These are phyloP conservation scores for Sycophila texana DNA, from an alignment of 2,888 invertebrate genomes.

Conservation along the genomic window DNA sequence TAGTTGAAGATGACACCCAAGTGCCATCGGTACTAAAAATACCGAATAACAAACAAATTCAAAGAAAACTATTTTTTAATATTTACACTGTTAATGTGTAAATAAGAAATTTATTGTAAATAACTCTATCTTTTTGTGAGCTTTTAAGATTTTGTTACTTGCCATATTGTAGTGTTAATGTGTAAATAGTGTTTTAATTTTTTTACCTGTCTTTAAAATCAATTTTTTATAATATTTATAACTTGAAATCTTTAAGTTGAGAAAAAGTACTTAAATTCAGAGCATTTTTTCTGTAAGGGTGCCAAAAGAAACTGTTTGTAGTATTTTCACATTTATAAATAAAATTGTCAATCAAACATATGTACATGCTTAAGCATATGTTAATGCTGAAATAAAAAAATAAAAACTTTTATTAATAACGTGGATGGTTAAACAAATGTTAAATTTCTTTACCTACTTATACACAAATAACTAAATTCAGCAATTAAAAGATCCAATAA, in stretches of 20 bases:
- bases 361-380: not conserved
- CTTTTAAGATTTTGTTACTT: constrained; percentile 19
- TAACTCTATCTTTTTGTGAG: constrained; percentile 29
- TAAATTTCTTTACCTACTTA: too few species aligned
- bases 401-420: too few species aligned
- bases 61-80: constrained; percentile 47
- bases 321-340: not conserved
- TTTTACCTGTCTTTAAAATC: constrained; percentile 32
- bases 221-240: constrained; percentile 7
- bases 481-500: too few species aligned
- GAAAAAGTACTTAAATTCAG: constrained; percentile 19
- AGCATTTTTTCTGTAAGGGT: not conserved
- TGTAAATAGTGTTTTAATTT: constrained; percentile 47
- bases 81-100: constrained; percentile 37
- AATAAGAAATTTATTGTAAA: constrained; percentile 25
- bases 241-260: not conserved
- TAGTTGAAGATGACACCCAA: constrained; percentile 51
- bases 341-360: constrained; percentile 15
- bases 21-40: constrained; percentile 44
- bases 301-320: too few species aligned
- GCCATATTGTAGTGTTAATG: constrained; percentile 33
- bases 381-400: too few species aligned
- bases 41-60: constrained; percentile 41
- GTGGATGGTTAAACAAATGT: too few species aligned
- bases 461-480: too few species aligned